These are phyloP conservation scores for Cyprinodon tularosa DNA, from an alignment of 2,113 vertebrate genomes.

Conservation along the genomic window DNA sequence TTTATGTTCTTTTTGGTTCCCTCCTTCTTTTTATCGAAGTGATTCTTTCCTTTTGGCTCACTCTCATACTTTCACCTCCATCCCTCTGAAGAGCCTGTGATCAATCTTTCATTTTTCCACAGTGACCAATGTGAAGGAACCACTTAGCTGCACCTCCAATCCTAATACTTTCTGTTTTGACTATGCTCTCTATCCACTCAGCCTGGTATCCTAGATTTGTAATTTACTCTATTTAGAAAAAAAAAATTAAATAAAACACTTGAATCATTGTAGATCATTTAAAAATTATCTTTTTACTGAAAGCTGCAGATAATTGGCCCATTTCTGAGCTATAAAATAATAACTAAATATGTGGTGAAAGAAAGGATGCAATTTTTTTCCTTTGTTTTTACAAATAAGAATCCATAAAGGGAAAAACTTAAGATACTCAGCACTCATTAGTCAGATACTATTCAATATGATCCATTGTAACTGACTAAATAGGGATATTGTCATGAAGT, in stretches of 20 bases:
- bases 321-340: background rate
- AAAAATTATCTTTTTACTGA: background rate
- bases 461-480: too few relatives aligned
- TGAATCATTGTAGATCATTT: constrained; percentile 27
- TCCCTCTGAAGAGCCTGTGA: constrained; percentile 70
- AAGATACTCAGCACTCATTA: too few relatives aligned
- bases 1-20: constrained; percentile 15
- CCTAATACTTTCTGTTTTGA: constrained; percentile 53
- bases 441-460: too few relatives aligned
- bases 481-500: too few relatives aligned
- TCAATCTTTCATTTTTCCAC: constrained; percentile 61
- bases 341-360: background rate
- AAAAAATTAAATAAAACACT: constrained; percentile 18
- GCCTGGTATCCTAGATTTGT: constrained; percentile 16
- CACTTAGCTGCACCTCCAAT: constrained; percentile 60
- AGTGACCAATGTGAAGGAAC: constrained; percentile 56
- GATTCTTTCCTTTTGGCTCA: background rate
- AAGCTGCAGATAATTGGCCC: background rate
- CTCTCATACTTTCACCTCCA: constrained; percentile 9
- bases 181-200: constrained; percentile 29
- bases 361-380: too few relatives aligned
- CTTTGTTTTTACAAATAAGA: too few relatives aligned
- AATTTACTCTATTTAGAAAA: constrained; percentile 41
- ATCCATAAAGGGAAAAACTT: too few relatives aligned
- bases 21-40: constrained; percentile 8